These are phyloP conservation scores for Drosophila kikkawai DNA, from an alignment of 1,140 invertebrate genomes.

Conservation along the genomic window DNA sequence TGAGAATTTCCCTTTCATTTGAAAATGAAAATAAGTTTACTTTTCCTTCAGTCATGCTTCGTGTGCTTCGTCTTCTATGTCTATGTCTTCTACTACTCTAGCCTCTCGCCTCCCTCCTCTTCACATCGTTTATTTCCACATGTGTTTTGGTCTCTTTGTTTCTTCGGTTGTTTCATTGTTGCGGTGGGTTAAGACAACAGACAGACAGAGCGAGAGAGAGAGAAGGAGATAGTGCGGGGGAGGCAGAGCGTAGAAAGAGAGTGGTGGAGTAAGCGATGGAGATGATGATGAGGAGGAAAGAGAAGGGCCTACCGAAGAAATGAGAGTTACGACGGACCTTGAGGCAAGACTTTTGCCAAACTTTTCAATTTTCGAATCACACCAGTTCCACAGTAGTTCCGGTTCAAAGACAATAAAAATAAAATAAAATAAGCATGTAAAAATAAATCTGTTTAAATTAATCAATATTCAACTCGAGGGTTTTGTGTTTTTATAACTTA, in stretches of 20 bases:
- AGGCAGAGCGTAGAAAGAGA: constrained; percentile 4
- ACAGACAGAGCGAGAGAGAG: constrained; percentile 11
- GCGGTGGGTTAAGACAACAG: constrained; percentile 46
- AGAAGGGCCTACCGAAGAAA: constrained; percentile 11
- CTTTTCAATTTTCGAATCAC: constrained; percentile 16
- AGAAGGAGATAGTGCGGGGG: constrained; percentile 7
- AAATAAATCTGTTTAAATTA: neutral
- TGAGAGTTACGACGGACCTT: constrained; percentile 26
- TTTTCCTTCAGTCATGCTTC: constrained; percentile 66
- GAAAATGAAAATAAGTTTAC: constrained; percentile 84
- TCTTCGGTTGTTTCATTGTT: constrained; percentile 38
- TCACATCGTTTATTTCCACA: constrained; percentile 19
- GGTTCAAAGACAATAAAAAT: constrained; percentile 15
- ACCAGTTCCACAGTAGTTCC: constrained; percentile 25
- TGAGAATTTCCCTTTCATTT: constrained; percentile 85
- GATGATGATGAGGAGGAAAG: constrained; percentile 2
- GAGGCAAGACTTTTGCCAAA: constrained; percentile 19
- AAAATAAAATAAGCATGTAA: neutral
- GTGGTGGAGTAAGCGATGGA: neutral
- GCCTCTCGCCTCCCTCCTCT: neutral
- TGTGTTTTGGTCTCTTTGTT: constrained; percentile 37
- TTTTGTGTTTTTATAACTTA: neutral
- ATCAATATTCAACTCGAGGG: neutral
- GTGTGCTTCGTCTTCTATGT: constrained; percentile 25
- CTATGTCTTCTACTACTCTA: constrained; percentile 14